Base-by-base conservation (phyloP, 2,113 vertebrate genomes). In the Octodon degus region DNA sequence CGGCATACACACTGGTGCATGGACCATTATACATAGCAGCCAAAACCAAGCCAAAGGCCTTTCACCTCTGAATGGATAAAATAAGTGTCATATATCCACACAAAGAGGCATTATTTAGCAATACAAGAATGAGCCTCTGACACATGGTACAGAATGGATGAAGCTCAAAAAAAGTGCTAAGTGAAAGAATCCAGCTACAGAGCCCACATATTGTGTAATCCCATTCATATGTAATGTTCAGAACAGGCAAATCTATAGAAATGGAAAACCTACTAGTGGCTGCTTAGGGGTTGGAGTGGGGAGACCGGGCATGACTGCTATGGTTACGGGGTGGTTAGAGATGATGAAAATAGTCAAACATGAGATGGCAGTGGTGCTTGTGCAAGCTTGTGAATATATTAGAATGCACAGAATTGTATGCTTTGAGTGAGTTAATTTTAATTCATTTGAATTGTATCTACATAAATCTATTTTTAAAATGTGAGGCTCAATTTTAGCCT, bases 41-140 rank as follows among this genome's bases (percentile, higher is more conserved):
- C 11, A 47, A 76, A 88, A 76, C 83, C 30, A 91, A 84, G 16
- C 37, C 34, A 89, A 76, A 63, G 55, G 20, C 67, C 79, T 47
- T 27, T 93, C 40, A 93, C 40, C 30, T 65, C 85, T 70, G n/a
- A 93, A 85, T 88, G 76, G 12, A 80, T 47, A 25, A 83, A 79
- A 43, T 40, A 68, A 40, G 5, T 8, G n/a, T 53, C 27, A 58
- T 32, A 1, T 76, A 67, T 60, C 37, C 16, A 24, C 12, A 80
- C 16, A 53, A 30, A 2, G 40, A 20, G 70, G 20, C 70, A 53
- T 92, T 89, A 89, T 22, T 72, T 70, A 95, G 70, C 17, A 93
- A 77, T 37, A 80, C 1, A 19, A 90, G 47, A 90, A 62, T 12
- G 58, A 86, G 82, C 77, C 53, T 79, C 14, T 94, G 58, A 67